Evolutionary conservation across 2,113 vertebrate species (phyloP).

Genomic region (Mus pahari): DNA sequence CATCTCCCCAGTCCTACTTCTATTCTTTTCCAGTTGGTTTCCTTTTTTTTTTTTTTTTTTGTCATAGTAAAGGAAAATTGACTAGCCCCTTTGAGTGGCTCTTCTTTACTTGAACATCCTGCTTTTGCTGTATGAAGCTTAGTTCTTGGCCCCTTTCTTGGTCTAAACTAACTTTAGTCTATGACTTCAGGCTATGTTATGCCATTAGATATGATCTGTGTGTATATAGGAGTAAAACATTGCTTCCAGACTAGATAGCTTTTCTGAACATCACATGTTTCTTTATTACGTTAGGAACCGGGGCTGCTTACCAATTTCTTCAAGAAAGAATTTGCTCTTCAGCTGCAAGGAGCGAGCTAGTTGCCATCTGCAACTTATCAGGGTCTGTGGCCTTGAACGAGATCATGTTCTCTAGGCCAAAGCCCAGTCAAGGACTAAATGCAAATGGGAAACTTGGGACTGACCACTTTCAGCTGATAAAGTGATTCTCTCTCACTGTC

Average conservation of each 20-base stretch:
- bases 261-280: background rate
- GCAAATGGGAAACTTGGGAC: background rate
- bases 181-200: background rate
- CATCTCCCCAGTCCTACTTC: background rate
- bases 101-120: background rate
- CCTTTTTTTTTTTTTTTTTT: background rate
- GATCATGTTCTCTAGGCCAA: background rate
- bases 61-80: background rate
- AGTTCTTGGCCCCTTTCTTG: background rate
- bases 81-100: background rate
- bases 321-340: background rate
- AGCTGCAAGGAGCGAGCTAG: background rate
- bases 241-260: background rate
- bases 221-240: background rate
- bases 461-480: background rate
- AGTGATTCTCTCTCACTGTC: background rate
- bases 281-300: background rate
- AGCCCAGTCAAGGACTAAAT: background rate
- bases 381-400: background rate
- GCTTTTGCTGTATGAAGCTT: background rate
- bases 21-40: background rate
- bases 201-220: background rate
- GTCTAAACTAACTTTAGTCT: background rate
- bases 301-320: background rate
- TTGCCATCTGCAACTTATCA: background rate